phyloP scores from a whole-genome alignment of 2,113 vertebrate genomes.

The Spea bombifrons region DNA sequence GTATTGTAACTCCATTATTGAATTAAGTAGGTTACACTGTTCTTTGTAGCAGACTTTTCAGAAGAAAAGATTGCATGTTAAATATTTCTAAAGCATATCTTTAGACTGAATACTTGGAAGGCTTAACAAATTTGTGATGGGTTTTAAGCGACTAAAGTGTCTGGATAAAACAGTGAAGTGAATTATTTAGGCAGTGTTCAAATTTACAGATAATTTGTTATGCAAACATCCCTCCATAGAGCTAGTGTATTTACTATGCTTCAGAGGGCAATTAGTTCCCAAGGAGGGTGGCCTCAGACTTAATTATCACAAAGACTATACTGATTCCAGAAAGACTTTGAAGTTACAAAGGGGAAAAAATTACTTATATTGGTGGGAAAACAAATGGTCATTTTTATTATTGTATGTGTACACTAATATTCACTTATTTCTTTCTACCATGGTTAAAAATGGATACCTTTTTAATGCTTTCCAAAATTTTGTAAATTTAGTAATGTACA shows the following conservation, averaged over 20 bases:
- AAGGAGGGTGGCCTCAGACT: constrained; percentile 46
- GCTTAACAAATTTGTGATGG: constrained; percentile 38
- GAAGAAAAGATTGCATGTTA: constrained; percentile 29
- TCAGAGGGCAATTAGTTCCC: constrained; percentile 47
- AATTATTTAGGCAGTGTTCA: constrained; percentile 47
- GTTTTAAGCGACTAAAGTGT: constrained; percentile 36
- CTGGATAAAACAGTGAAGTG: constrained; percentile 42
- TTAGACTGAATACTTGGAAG: constrained; percentile 42
- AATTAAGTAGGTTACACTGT: constrained; percentile 32
- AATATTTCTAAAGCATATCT: constrained; percentile 37
- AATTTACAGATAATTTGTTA: constrained; percentile 48
- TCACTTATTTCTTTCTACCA: no score
- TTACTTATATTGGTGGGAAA: no score
- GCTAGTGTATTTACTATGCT: constrained; percentile 42
- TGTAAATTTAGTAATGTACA: no score
- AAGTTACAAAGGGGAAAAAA: neutral
- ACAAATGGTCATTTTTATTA: no score
- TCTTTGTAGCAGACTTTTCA: constrained; percentile 13
- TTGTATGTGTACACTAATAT: no score
- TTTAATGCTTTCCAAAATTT: no score
- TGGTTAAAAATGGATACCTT: no score
- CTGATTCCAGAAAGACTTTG: constrained; percentile 22
- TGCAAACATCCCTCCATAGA: constrained; percentile 41
- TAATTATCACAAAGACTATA: constrained; percentile 32
- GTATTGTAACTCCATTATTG: neutral